Evolutionary conservation across 2,797 vertebrate genomes (phyloP).

Genomic region (Atherinosoma microstoma): DNA sequence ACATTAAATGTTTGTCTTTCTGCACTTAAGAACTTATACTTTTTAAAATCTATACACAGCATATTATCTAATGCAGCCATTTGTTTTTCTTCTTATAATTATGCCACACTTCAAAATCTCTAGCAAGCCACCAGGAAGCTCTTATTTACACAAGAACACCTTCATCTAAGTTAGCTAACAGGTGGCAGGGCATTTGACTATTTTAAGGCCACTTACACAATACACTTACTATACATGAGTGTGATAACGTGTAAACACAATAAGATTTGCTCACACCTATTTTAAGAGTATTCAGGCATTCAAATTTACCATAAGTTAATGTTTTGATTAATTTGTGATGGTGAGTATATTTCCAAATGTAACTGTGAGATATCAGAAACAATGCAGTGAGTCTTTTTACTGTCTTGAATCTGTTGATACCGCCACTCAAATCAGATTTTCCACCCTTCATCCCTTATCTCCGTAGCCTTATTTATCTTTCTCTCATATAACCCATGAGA

Average conservation of each 20-base stretch:
- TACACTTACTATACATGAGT: conserved; percentile 40
- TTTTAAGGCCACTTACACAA: conserved; percentile 78
- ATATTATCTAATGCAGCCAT: neutral
- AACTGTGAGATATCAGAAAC: conserved; percentile 3
- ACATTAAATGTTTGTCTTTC: neutral
- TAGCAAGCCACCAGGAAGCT: conserved; percentile 34
- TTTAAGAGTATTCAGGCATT: conserved; percentile 3
- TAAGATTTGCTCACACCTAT: conserved; percentile 8
- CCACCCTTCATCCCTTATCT: neutral
- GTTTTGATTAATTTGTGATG: neutral
- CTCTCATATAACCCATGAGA: neutral
- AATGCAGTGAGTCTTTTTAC: neutral
- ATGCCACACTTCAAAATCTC: conserved; percentile 41
- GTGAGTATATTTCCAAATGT: neutral
- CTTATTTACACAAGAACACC: conserved; percentile 46
- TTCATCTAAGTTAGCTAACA: conserved; percentile 72
- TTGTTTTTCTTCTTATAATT: conserved; percentile 16
- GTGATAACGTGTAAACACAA: conserved; percentile 27
- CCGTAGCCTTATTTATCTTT: neutral
- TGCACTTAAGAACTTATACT: neutral
- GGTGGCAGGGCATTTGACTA: conserved; percentile 68
- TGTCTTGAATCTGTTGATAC: neutral
- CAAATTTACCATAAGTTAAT: neutral
- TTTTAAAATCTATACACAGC: neutral
- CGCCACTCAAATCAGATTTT: neutral